Percentiles rank a stretch among this genome's conserved stretches.
These are phyloP conservation scores for Sclerodermus sp. DNA, from an alignment of 2,888 invertebrate genomes.

Conservation along the genomic window DNA sequence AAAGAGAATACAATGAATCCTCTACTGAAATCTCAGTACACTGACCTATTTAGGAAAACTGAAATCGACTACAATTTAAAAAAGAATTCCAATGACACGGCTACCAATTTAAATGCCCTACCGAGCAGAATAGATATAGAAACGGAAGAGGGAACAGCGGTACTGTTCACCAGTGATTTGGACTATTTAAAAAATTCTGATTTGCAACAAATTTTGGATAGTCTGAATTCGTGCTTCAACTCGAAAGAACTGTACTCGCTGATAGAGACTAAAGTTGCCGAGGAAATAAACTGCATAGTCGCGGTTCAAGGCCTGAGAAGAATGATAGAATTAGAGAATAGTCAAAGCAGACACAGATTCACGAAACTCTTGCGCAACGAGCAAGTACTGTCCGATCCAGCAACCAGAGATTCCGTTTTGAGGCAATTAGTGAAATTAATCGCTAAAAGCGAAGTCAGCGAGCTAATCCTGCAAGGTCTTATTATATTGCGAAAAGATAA, in stretches of 20 bases:
- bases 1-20: too few relatives aligned
- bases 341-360: slow-evolving; percentile 21
- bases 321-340: slow-evolving; percentile 57
- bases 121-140: slow-evolving; percentile 31
- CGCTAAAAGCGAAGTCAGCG: slow-evolving; percentile 50
- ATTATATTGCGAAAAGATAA: slow-evolving; percentile 50
- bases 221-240: slow-evolving; percentile 24
- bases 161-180: slow-evolving; percentile 36
- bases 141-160: slow-evolving; percentile 38
- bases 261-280: slow-evolving; percentile 57
- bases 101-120: too few relatives aligned
- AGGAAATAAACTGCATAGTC: slow-evolving; percentile 58
- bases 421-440: slow-evolving; percentile 60
- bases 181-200: slow-evolving; percentile 31
- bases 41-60: not conserved
- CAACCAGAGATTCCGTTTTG: slow-evolving; percentile 49
- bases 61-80: not conserved
- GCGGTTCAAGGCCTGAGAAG: slow-evolving; percentile 57
- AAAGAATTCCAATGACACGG: not conserved
- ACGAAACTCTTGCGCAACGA: slow-evolving; percentile 10
- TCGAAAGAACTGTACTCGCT: slow-evolving; percentile 50
- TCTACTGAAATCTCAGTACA: slow-evolving; percentile 25
- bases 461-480: slow-evolving; percentile 56
- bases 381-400: slow-evolving; percentile 10
- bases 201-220: slow-evolving; percentile 34